A percentile compares a stretch with the other conserved stretches of the same genome.
These are phyloP conservation scores for Trachemys scripta DNA, from an alignment of 2,113 vertebrate genomes.

Conservation along the genomic window DNA sequence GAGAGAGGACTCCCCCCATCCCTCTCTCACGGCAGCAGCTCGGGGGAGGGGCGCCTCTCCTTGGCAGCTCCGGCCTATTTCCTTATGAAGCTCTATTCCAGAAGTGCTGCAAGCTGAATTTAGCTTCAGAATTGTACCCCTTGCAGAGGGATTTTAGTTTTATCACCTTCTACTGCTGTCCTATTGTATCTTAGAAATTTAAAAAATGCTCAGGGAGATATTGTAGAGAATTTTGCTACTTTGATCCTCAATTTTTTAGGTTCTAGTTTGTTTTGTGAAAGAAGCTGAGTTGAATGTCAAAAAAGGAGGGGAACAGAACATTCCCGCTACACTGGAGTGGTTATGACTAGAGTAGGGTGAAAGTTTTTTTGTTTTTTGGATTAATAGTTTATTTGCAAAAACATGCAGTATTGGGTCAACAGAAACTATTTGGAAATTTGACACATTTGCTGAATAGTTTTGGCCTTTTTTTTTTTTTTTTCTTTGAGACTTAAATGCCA, in stretches of 20 bases:
- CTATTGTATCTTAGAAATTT: not conserved
- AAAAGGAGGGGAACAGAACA: no score
- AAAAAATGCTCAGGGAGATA: not conserved
- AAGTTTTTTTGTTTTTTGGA: not conserved
- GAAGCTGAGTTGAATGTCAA: no score
- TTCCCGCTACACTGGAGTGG: no score
- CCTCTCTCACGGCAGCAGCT: no score
- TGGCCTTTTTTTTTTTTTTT: not conserved
- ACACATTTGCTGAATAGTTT: no score
- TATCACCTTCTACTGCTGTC: not conserved
- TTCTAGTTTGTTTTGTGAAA: no score
- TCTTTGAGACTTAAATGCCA: not conserved
- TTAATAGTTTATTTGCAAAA: not conserved
- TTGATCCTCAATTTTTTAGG: not conserved
- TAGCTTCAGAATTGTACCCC: not conserved
- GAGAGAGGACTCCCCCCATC: no score
- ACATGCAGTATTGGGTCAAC: not conserved
- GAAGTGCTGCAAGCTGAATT: not conserved
- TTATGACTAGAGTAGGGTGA: not conserved
- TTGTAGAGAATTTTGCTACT: not conserved
- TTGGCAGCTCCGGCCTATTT: not conserved
- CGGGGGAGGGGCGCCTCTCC: no score
- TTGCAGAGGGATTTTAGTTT: not conserved
- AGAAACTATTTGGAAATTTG: not conserved
- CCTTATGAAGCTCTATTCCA: not conserved